Evolutionary conservation across 64 coral and sea anemone genomes (phyloP).

Genomic region (Montipora capricornis): DNA sequence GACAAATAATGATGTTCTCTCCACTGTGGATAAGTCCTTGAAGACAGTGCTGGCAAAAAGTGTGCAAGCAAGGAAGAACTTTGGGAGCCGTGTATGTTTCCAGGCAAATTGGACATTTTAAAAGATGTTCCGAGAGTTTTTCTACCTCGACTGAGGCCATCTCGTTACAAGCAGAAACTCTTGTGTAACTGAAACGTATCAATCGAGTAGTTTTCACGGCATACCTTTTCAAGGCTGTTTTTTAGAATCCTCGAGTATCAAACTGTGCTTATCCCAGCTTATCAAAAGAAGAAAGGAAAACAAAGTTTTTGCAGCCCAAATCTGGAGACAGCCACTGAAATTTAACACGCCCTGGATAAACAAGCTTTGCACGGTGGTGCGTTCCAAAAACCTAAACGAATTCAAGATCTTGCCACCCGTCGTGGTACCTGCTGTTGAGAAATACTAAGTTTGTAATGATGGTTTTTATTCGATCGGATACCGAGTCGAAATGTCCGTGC

Average conservation of each 20-base stretch:
- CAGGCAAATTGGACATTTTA: conserved; percentile 94
- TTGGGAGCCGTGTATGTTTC: conserved; percentile 94
- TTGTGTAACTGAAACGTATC: background rate
- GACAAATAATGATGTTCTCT: conserved; percentile 85
- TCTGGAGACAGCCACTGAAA: background rate
- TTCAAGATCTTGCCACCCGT: conserved; percentile 16
- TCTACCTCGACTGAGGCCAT: conserved; percentile 97
- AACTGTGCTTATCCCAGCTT: background rate
- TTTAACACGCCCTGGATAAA: conserved; percentile 31
- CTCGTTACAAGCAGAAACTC: background rate
- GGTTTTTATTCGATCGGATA: background rate
- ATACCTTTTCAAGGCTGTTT: background rate
- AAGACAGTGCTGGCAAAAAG: conserved; percentile 92
- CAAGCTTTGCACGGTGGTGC: background rate
- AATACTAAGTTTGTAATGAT: background rate
- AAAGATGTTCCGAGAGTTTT: conserved; percentile 93
- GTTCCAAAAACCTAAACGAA: background rate
- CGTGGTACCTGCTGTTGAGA: conserved; percentile 21
- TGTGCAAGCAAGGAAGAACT: conserved; percentile 92
- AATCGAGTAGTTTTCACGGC: background rate
- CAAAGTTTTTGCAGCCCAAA: background rate
- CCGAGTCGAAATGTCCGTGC: background rate
- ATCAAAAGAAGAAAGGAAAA: background rate
- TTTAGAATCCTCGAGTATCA: background rate
- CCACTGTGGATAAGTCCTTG: conserved; percentile 75